Evolutionary conservation across 2,888 invertebrate genomes (phyloP).

Genomic region (Eucriotettix oculatus): DNA sequence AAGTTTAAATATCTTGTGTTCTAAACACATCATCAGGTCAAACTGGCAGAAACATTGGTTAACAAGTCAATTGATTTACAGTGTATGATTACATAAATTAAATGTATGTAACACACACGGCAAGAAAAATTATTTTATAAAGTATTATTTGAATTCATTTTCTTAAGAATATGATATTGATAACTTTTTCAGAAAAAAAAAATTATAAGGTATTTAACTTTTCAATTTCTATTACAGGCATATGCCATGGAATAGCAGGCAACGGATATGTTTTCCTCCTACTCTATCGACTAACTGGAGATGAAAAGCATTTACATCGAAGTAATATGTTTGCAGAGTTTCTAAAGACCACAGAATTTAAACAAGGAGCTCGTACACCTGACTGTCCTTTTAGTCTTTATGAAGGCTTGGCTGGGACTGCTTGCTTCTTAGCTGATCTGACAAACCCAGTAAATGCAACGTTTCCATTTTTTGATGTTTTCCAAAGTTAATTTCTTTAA

Average conservation of each 20-base stretch:
- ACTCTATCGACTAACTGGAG: slow-evolving; percentile 54
- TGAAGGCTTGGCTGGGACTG: slow-evolving; percentile 76
- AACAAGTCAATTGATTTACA: no score
- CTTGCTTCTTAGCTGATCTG: slow-evolving; percentile 65
- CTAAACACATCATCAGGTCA: no score
- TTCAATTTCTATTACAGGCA: slow-evolving; percentile 25
- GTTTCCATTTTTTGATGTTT: slow-evolving; percentile 73
- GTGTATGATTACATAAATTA: no score
- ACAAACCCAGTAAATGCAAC: slow-evolving; percentile 51
- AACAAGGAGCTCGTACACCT: slow-evolving; percentile 49
- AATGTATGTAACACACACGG: no score
- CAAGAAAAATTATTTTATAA: no score
- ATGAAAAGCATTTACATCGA: slow-evolving; percentile 51
- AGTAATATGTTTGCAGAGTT: slow-evolving; percentile 64
- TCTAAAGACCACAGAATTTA: slow-evolving; percentile 46
- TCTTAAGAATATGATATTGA: no score
- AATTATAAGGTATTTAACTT: no score
- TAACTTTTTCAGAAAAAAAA: no score
- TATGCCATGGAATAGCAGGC: slow-evolving; percentile 78
- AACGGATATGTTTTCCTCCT: slow-evolving; percentile 67
- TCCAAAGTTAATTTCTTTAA: slow-evolving; percentile 20
- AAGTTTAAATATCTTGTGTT: no score
- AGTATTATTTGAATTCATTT: no score
- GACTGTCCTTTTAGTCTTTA: slow-evolving; percentile 70
- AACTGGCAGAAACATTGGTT: no score